phyloP scores from a whole-genome alignment of 2,888 invertebrate genomes.

The Hololepta plana region DNA sequence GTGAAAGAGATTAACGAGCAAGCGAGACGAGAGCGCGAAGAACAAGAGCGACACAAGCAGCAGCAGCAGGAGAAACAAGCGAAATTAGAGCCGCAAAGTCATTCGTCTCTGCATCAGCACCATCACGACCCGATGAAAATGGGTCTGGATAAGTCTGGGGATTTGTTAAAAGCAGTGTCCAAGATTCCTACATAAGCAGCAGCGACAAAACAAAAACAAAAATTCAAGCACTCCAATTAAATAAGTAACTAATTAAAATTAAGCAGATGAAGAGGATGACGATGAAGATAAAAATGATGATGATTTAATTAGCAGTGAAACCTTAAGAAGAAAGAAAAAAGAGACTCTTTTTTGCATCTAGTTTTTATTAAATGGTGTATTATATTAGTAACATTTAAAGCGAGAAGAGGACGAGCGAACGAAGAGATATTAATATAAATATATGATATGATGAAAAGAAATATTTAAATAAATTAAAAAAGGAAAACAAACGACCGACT shows the following conservation, averaged over 20 bases:
- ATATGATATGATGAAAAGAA: no score
- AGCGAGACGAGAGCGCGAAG: conserved; percentile 75
- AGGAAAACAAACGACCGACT: no score
- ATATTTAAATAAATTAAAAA: no score
- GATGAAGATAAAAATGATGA: no score
- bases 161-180: conserved; percentile 58
- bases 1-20: conserved; percentile 93
- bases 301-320: no score
- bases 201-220: no score
- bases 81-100: conserved; percentile 53
- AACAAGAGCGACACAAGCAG: conserved; percentile 80
- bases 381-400: no score
- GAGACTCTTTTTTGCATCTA: no score
- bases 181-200: conserved; percentile 58
- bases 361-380: no score
- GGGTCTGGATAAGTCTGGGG: conserved; percentile 47
- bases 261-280: background rate
- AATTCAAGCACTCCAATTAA: conserved; percentile 10
- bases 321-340: no score
- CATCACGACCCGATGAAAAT: conserved; percentile 57
- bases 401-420: no score
- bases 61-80: conserved; percentile 77
- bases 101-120: conserved; percentile 41
- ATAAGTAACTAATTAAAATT: conserved; percentile 7
- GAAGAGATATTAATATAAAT: no score